These are phyloP conservation scores for Drepana falcataria DNA, from an alignment of 2,888 invertebrate species.

Conservation along the genomic window DNA sequence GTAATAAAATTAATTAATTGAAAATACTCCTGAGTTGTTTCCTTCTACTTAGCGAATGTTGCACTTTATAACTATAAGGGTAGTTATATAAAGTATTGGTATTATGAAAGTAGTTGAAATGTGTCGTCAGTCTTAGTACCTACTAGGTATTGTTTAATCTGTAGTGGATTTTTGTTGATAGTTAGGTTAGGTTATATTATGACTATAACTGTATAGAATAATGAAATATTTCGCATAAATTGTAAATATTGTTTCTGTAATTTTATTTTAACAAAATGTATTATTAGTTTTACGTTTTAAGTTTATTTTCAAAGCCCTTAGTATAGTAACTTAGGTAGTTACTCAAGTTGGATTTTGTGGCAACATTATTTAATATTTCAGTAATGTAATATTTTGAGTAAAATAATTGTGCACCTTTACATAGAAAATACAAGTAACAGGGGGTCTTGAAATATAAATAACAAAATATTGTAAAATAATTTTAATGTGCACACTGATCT, in stretches of 20 bases:
- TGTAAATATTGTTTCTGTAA: constrained; percentile 75
- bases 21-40: constrained; percentile 69
- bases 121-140: constrained; percentile 71
- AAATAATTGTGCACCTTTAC: constrained; percentile 35
- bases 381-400: constrained; percentile 20
- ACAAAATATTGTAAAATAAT: constrained; percentile 21
- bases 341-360: constrained; percentile 72
- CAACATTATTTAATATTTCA: constrained; percentile 43
- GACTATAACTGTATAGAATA: constrained; percentile 64
- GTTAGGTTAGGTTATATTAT: constrained; percentile 55
- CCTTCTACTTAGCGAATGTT: constrained; percentile 72
- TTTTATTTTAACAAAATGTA: constrained; percentile 70
- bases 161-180: constrained; percentile 71
- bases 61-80: constrained; percentile 71
- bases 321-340: constrained; percentile 42
- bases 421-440: constrained; percentile 64
- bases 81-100: constrained; percentile 21
- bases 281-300: constrained; percentile 64
- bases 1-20: constrained; percentile 67
- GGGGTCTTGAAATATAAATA: constrained; percentile 48
- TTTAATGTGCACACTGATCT: constrained; percentile 51
- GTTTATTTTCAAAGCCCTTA: constrained; percentile 56
- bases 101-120: constrained; percentile 64
- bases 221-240: constrained; percentile 60
- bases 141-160: constrained; percentile 64